Evolutionary conservation across 2,113 vertebrate genomes (phyloP), one percentile per base, ranked within the genome.

Genomic region (Mirounga angustirostris): DNA sequence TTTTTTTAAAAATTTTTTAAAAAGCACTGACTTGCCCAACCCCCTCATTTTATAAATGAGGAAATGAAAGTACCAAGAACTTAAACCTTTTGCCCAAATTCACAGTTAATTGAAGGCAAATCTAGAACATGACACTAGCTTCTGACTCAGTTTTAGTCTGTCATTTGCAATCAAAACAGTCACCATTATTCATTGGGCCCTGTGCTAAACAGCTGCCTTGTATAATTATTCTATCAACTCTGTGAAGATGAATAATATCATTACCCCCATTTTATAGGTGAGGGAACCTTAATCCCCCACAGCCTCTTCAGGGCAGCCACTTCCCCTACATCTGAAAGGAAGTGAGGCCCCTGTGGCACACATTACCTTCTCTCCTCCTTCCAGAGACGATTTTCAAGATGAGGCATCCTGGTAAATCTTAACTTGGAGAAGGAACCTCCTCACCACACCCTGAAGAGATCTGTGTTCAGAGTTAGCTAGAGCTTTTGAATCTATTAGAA

Each of bases 41-140:
- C 1, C 24, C 19, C 6, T 58, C 46, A 52, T 59, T 43, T 85
- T 74, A 81, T 78, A 71, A 90, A 63, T 19, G 46, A 89, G 24
- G 50, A 94, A 69, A 92, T 30, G 33, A 71, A 89, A 63, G 71
- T 36, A 73, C 2, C 0, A 22, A 61, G 2, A 65, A 11, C 21
- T 90, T 73, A 80, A 90, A 90, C 54, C 24, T 85, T 92, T 97
- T 61, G 71, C 28, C 56, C 56, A 80, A 80, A 96, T 7, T 19
- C 7, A 43, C 40, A 36, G 33, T 36, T 65, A 89, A 83, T 88
- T 71, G 65, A 11, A 36, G 56, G 11, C 71, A 83, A 22, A 92
- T 63, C 30, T 58, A 24, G 59, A 95, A 65, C 15, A 28, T 19
- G 10, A 61, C 36, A 28, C 30, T 43, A 11, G n/a, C 63, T 86